Percentiles rank a stretch among this genome's conserved stretches.
phyloP scores from a whole-genome alignment of 2,797 vertebrate species.

The Gallirallus australis region DNA sequence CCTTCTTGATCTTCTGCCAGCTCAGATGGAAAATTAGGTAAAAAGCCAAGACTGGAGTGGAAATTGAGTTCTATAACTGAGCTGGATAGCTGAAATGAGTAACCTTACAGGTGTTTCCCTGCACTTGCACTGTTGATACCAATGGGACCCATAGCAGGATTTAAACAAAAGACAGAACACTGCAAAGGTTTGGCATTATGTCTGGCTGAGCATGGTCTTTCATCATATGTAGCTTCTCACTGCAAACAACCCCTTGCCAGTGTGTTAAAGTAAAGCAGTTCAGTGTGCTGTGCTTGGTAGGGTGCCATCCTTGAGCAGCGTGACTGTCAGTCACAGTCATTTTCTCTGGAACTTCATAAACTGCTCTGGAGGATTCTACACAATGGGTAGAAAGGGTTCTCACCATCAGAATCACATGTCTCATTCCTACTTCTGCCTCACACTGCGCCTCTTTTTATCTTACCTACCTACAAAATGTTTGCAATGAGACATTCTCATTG shows the following conservation, averaged over 20 bases:
- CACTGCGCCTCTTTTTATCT: not conserved
- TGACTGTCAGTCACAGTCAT: not conserved
- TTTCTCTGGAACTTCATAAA: not conserved
- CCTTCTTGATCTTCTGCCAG: constrained; percentile 56
- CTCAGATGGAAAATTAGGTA: constrained; percentile 54
- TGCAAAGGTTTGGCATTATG: not conserved
- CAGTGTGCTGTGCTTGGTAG: not conserved
- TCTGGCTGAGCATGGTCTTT: not conserved
- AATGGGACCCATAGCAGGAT: not conserved
- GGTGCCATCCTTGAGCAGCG: not conserved
- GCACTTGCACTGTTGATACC: not conserved
- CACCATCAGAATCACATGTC: rapidly evolving
- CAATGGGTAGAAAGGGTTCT: not conserved
- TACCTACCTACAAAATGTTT: not conserved
- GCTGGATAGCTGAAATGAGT: constrained; percentile 4
- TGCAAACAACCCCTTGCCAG: not conserved
- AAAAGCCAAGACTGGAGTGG: constrained; percentile 51
- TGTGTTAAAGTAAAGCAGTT: not conserved
- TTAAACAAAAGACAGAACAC: constrained; percentile 31
- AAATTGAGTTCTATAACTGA: constrained; percentile 25
- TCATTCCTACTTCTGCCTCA: not conserved
- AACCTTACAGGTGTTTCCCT: constrained; percentile 60
- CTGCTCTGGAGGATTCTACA: not conserved
- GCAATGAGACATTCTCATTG: not conserved
- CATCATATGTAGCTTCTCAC: not conserved